These are phyloP conservation scores for Leptopilina myrica DNA, from an alignment of 2,888 invertebrate genomes.

Conservation along the genomic window DNA sequence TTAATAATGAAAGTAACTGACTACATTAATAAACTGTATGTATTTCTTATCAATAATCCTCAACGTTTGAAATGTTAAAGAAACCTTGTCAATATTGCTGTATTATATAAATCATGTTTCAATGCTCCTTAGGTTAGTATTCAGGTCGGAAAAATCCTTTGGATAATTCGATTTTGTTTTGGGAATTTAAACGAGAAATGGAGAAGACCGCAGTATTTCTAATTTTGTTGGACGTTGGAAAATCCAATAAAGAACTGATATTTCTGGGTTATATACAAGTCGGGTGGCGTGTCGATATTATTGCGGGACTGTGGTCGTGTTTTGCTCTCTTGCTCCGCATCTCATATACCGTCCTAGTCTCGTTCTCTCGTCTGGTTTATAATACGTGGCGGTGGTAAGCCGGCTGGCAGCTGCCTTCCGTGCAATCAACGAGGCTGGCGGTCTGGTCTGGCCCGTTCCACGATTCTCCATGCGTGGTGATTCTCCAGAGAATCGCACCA, in stretches of 20 bases:
- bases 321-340: slow-evolving; percentile 21
- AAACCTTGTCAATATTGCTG: too few species aligned
- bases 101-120: too few species aligned
- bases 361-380: slow-evolving; percentile 53
- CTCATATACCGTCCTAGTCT: slow-evolving; percentile 42
- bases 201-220: neutral
- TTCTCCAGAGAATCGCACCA: slow-evolving; percentile 44
- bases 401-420: slow-evolving; percentile 75
- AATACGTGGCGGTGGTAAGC: slow-evolving; percentile 67
- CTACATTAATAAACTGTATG: too few species aligned
- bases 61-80: too few species aligned
- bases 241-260: slow-evolving; percentile 32
- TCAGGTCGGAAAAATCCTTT: too few species aligned
- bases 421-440: slow-evolving; percentile 72
- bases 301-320: slow-evolving; percentile 23
- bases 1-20: too few species aligned
- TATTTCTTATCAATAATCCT: too few species aligned
- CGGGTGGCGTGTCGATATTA: slow-evolving; percentile 34
- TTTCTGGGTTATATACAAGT: slow-evolving; percentile 8
- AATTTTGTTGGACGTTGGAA: slow-evolving; percentile 22
- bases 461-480: slow-evolving; percentile 46
- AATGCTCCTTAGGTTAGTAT: too few species aligned
- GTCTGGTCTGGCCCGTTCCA: slow-evolving; percentile 66
- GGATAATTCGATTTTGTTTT: too few species aligned
- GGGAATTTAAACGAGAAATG: too few species aligned